phyloP scores from a whole-genome alignment of 2,113 vertebrate species.

The Mandrillus leucophaeus region DNA sequence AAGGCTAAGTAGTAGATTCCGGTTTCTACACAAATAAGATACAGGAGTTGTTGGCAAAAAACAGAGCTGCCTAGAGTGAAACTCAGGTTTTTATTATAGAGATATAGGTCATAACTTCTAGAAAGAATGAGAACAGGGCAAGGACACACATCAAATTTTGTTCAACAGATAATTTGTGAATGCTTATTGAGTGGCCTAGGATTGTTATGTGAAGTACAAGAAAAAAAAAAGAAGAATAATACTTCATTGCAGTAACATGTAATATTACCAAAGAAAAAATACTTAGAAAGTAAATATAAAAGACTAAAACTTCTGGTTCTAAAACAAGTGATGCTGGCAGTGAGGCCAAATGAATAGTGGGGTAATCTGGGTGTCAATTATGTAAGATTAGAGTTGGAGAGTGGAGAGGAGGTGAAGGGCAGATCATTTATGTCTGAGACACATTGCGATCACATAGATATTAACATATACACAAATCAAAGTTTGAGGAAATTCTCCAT shows the following conservation, averaged over 20 bases:
- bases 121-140: constrained; percentile 17
- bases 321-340: neutral
- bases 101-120: neutral
- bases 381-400: neutral
- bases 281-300: neutral
- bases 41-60: neutral
- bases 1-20: neutral
- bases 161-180: neutral
- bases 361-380: neutral
- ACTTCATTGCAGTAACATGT: neutral
- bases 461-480: neutral
- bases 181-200: neutral
- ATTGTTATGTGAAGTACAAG: neutral
- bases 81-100: constrained; percentile 9
- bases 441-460: neutral
- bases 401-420: neutral
- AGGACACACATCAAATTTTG: neutral
- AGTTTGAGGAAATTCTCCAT: neutral
- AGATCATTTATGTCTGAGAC: neutral
- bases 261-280: neutral
- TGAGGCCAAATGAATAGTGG: neutral
- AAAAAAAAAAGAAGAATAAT: neutral
- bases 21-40: neutral
- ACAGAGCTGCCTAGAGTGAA: neutral
- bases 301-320: neutral